Base-by-base conservation (phyloP, 2,888 invertebrate genomes). In the Callosobruchus maculatus region DNA sequence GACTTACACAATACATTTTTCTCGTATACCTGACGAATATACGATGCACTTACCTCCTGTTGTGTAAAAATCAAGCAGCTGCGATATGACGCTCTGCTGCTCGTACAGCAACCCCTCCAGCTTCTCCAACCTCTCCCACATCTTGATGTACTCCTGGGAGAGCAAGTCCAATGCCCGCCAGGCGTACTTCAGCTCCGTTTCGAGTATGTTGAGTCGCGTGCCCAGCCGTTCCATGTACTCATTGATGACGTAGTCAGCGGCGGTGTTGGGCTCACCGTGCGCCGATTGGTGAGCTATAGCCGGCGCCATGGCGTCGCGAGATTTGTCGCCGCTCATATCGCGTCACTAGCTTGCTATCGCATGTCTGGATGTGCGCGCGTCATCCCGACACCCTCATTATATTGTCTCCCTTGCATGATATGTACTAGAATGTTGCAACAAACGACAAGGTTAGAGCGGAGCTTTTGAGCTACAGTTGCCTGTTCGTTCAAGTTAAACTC, bases 141-240 rank as follows among this genome's bases (percentile, higher is more conserved):
- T 97, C 85, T 95, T 94, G 72, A 96, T 94, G 83, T 97, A 97
- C 85, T 97, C 97, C 83, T 95, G 95, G 67, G 96, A 96, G 49
- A 97, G 91, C 72, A 97, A 89, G 85, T 97, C 97, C 74, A 97
- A 89, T 1, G 97, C 96, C 78, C 96, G 91, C 97, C 97, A 97
- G 21, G 97, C 97, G 84, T 96, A 96, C 84, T 96, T 94, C 71
- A 97, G 89, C 87, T 97, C 97, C 1, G 95, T 95, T 87, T 97
- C 97, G 20, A 97, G 90, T 81, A 96, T 93, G 83, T 93, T 95
- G 76, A 97, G 91, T 66, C 96, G 91, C 26, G 95, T 95, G 20
- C 95, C 95, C 72, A 97, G 91, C 80, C 95, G 92, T 83, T 96
- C 96, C 95, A 97, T 96, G 85, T 95, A 96, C 86, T 95, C 96